Conservation (phyloP, 1,140 invertebrate species). For the Drosophila asahinai region DNA sequence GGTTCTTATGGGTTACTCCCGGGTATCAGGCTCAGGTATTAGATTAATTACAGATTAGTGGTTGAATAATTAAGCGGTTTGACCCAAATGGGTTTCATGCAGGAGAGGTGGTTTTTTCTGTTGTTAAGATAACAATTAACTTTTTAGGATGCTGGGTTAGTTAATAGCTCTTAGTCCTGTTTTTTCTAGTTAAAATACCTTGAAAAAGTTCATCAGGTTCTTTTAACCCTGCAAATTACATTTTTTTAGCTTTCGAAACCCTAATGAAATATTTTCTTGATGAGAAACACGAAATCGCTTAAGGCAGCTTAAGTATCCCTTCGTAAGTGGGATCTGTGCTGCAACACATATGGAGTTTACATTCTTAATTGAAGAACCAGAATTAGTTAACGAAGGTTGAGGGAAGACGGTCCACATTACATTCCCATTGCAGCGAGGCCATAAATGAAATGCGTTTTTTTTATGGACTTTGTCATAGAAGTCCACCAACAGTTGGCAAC, state of each 20-base stretch:
- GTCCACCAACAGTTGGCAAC: constrained; percentile 64
- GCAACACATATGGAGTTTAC: constrained; percentile 43
- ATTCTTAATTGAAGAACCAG: constrained; percentile 70
- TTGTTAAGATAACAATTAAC: constrained; percentile 4
- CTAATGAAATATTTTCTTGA: not conserved
- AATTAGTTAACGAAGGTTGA: constrained; percentile 40
- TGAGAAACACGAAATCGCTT: not conserved
- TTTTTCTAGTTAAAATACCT: not conserved
- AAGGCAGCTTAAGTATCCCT: not conserved
- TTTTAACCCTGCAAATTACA: not conserved
- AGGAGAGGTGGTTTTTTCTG: constrained; percentile 8
- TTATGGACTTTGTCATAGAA: constrained; percentile 76
- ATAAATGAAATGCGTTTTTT: constrained; percentile 69
- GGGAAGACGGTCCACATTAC: constrained; percentile 1
- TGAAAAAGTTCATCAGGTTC: not conserved
- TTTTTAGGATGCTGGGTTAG: not conserved
- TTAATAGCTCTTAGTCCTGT: not conserved
- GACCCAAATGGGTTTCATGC: constrained; percentile 44
- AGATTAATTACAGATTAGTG: constrained; percentile 66
- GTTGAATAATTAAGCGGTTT: constrained; percentile 53
- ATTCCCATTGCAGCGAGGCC: constrained; percentile 34
- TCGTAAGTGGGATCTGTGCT: not conserved
- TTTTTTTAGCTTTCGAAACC: not conserved
- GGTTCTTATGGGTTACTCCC: constrained; percentile 4
- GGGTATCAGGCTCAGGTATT: constrained; percentile 22